A percentile compares a stretch with the other conserved stretches of the same genome.
Evolutionary conservation across 2,113 vertebrate genomes (phyloP).

Genomic region (Phodopus roborovskii): DNA sequence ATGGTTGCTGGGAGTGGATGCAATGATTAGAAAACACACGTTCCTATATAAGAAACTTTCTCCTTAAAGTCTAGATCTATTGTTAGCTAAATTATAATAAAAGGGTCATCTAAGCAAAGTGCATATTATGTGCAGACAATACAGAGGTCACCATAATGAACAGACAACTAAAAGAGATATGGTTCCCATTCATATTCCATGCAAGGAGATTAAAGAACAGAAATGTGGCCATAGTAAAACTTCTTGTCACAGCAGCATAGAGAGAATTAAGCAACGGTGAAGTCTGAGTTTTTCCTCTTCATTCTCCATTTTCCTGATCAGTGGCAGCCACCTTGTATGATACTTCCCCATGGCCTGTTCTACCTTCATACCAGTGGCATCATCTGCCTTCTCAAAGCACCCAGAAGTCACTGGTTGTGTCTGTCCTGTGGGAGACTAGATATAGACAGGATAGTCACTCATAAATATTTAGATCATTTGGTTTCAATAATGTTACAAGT

Average conservation of each 20-base stretch:
- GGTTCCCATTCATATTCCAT: background rate
- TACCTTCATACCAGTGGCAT: background rate
- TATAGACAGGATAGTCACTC: background rate
- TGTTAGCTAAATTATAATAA: background rate
- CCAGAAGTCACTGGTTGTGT: background rate
- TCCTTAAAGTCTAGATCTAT: background rate
- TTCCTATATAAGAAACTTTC: background rate
- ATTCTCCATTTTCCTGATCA: conserved; percentile 4
- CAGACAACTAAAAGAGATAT: background rate
- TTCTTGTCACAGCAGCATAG: background rate
- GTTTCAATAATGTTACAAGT: background rate
- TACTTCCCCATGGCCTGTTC: background rate
- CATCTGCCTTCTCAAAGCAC: background rate
- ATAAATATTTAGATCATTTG: background rate
- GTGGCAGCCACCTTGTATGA: background rate
- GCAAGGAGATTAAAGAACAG: background rate
- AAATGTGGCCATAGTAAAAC: background rate
- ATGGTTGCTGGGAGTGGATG: background rate
- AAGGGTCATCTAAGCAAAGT: background rate
- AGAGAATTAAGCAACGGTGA: background rate
- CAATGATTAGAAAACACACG: background rate
- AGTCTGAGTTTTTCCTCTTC: background rate
- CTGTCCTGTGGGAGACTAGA: background rate
- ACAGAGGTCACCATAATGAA: background rate
- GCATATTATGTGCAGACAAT: background rate